These are phyloP conservation scores for Microctenopoma lineatum DNA, from an alignment of 2,797 vertebrate genomes.

Conservation along the genomic window DNA sequence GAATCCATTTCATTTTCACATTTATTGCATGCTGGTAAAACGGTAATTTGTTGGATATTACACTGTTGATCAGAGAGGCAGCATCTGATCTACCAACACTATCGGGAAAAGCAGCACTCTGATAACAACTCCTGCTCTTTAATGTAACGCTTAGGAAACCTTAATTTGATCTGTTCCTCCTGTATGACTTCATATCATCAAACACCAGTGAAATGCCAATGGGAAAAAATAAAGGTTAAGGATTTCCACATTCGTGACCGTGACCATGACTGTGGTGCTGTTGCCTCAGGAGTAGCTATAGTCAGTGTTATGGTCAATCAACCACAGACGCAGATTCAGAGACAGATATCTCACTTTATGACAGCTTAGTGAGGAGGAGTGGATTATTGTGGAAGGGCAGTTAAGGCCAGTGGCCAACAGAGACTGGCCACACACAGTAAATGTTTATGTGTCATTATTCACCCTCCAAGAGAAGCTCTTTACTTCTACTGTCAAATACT, in stretches of 20 bases:
- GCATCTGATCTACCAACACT: slow-evolving; percentile 1
- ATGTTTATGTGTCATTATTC: slow-evolving; percentile 80
- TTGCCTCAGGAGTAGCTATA: slow-evolving; percentile 39
- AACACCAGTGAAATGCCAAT: slow-evolving; percentile 20
- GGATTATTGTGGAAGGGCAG: slow-evolving; percentile 50
- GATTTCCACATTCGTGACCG: slow-evolving; percentile 23
- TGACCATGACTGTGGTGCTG: slow-evolving; percentile 33
- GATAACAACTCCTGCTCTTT: slow-evolving; percentile 23
- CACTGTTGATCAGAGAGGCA: slow-evolving; percentile 7
- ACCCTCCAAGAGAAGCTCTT: slow-evolving; percentile 65
- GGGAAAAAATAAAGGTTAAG: slow-evolving; percentile 61
- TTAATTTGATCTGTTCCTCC: slow-evolving; percentile 25
- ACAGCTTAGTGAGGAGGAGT: slow-evolving; percentile 60
- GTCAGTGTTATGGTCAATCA: slow-evolving; percentile 70
- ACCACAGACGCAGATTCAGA: slow-evolving; percentile 56
- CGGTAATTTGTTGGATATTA: slow-evolving; percentile 22
- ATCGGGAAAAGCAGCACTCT: slow-evolving; percentile 13
- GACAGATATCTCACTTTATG: slow-evolving; percentile 57
- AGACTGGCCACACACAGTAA: slow-evolving; percentile 74
- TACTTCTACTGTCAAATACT: slow-evolving; percentile 52
- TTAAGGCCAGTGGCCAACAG: slow-evolving; percentile 55
- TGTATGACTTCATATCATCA: slow-evolving; percentile 31
- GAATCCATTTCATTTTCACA: slow-evolving; percentile 18
- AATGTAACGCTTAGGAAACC: slow-evolving; percentile 9
- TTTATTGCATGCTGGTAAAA: slow-evolving; percentile 26